Evolutionary conservation across 2,113 vertebrate genomes (phyloP).

Genomic region (Furnarius figulus): DNA sequence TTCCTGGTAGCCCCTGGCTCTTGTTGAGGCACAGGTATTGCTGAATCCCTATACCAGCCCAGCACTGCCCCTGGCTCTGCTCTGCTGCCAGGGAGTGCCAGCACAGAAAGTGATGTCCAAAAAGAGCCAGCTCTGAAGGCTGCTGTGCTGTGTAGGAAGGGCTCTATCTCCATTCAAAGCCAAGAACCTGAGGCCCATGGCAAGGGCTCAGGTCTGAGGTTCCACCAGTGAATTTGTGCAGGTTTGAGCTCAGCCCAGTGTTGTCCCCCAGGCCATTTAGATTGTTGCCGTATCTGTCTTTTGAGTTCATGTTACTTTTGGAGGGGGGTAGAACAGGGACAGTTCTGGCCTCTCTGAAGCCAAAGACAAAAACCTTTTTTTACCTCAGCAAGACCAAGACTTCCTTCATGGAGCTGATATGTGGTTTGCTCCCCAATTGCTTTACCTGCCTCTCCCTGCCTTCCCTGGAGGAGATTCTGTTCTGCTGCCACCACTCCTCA

Average conservation of each 20-base stretch:
- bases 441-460: background rate
- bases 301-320: background rate
- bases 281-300: background rate
- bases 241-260: background rate
- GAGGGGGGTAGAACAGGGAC: background rate
- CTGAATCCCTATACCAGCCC: background rate
- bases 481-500: background rate
- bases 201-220: background rate
- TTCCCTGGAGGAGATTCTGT: background rate
- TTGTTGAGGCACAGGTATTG: background rate
- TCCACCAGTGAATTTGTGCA: background rate
- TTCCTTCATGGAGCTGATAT: background rate
- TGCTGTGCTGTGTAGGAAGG: accelerated
- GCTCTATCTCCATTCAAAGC: background rate
- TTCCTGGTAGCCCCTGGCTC: background rate
- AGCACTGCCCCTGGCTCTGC: background rate
- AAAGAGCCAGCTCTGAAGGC: background rate
- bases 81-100: background rate
- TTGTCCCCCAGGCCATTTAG: background rate
- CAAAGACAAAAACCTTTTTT: background rate
- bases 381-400: background rate
- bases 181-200: accelerated
- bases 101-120: background rate
- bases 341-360: background rate
- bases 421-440: background rate